These are phyloP conservation scores for Danio tinwini DNA, from an alignment of 2,797 vertebrate genomes.

Conservation along the genomic window DNA sequence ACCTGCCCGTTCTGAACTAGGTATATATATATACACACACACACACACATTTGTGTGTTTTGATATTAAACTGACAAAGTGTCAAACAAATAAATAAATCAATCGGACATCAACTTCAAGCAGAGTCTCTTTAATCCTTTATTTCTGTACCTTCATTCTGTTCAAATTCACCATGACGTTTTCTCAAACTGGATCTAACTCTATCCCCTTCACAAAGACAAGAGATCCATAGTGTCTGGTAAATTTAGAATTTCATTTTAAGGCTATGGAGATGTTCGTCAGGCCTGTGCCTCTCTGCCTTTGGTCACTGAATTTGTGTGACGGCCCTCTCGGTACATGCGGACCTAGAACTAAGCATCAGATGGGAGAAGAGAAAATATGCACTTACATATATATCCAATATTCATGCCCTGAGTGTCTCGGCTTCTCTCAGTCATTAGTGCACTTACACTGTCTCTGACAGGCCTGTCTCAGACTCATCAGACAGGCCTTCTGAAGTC, in stretches of 20 bases:
- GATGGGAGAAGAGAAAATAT: constrained; percentile 58
- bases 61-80: not conserved
- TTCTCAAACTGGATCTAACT: constrained; percentile 15
- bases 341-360: constrained; percentile 34
- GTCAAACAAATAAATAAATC: not conserved
- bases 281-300: not conserved
- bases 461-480: constrained; percentile 65
- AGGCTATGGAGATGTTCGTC: constrained; percentile 11
- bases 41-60: too few relatives aligned
- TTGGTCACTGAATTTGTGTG: constrained; percentile 32
- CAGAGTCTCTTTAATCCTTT: not conserved
- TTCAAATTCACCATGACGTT: not conserved
- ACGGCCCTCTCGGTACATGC: constrained; percentile 19
- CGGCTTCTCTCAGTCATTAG: constrained; percentile 73
- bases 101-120: constrained; percentile 1
- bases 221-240: constrained; percentile 6
- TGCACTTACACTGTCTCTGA: constrained; percentile 71
- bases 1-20: too few relatives aligned
- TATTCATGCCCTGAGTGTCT: constrained; percentile 74
- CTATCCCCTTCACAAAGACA: constrained; percentile 12
- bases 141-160: constrained; percentile 2
- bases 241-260: constrained; percentile 12
- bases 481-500: constrained; percentile 64
- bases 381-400: constrained; percentile 68
- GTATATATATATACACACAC: too few relatives aligned